phyloP scores from a whole-genome alignment of 2,888 invertebrate genomes.

The Watsonalla cultraria region DNA sequence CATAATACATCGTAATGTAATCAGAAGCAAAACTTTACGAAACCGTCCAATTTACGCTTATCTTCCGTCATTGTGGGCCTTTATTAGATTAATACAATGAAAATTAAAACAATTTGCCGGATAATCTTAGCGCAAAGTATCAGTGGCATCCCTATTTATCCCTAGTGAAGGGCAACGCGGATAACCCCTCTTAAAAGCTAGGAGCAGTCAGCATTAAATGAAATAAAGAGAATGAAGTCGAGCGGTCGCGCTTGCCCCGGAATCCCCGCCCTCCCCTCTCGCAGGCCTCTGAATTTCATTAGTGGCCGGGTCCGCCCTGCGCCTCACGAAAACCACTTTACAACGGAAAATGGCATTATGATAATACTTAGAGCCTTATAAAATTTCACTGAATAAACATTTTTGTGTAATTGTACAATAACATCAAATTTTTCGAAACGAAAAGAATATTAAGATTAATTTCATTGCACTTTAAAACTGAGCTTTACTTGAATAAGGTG shows the following conservation, averaged over 20 bases:
- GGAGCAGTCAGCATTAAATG: slow-evolving; percentile 79
- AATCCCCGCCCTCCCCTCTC: slow-evolving; percentile 20
- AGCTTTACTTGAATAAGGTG: background rate
- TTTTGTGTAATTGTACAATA: slow-evolving; percentile 68
- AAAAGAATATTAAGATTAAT: slow-evolving; percentile 27
- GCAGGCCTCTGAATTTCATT: slow-evolving; percentile 75
- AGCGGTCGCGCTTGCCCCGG: slow-evolving; percentile 55
- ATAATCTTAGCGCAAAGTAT: slow-evolving; percentile 75
- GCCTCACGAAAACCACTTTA: slow-evolving; percentile 72
- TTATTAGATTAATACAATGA: slow-evolving; percentile 78
- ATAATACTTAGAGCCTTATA: slow-evolving; percentile 75
- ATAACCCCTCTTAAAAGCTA: slow-evolving; percentile 79
- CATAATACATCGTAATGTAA: too few species aligned
- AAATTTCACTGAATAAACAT: slow-evolving; percentile 73
- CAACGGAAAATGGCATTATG: slow-evolving; percentile 75
- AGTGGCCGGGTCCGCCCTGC: slow-evolving; percentile 54
- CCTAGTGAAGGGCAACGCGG: slow-evolving; percentile 73
- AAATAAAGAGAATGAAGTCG: slow-evolving; percentile 77
- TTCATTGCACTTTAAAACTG: slow-evolving; percentile 22
- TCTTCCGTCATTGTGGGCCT: slow-evolving; percentile 68
- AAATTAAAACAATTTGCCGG: slow-evolving; percentile 80
- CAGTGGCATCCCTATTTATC: slow-evolving; percentile 75
- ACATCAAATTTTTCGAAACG: slow-evolving; percentile 38
- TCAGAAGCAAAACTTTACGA: slow-evolving; percentile 55
- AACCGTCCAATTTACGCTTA: slow-evolving; percentile 63